Conservation (phyloP, 2,113 vertebrate genomes). For the Thunnus thynnus region DNA sequence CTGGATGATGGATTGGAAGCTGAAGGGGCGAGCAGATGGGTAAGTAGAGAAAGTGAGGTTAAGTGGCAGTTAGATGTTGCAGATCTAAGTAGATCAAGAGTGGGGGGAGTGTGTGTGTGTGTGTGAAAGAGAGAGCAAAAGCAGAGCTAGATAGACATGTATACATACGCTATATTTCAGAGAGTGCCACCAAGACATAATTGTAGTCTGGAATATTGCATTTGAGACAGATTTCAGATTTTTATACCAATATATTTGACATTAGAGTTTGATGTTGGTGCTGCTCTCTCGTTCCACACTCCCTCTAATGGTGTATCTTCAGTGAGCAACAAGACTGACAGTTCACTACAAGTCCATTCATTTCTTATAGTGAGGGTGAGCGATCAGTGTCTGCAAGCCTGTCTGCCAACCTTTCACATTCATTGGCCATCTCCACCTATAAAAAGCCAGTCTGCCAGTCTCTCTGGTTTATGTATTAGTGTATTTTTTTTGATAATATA, state of each 20-base stretch:
- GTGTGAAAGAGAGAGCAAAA: constrained; percentile 48
- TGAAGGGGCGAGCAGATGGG: constrained; percentile 78
- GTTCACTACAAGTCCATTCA: background rate
- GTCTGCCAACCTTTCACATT: background rate
- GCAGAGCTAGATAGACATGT: constrained; percentile 37
- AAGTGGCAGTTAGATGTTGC: constrained; percentile 87
- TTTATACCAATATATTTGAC: background rate
- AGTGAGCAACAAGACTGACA: background rate
- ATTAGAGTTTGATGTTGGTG: background rate
- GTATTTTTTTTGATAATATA: background rate
- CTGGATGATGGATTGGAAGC: constrained; percentile 78
- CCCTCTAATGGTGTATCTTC: background rate
- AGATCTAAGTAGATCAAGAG: constrained; percentile 84
- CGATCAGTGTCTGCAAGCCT: background rate
- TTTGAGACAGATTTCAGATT: constrained; percentile 32
- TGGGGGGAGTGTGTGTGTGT: constrained; percentile 20
- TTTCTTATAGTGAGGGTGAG: background rate
- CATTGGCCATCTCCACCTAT: background rate
- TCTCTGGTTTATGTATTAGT: background rate
- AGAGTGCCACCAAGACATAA: constrained; percentile 45
- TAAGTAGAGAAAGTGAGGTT: constrained; percentile 87
- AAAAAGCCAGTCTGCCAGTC: background rate
- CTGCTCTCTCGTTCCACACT: background rate
- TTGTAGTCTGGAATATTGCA: constrained; percentile 20
- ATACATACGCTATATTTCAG: constrained; percentile 28